These are phyloP conservation scores for Strigops habroptila DNA, from an alignment of 2,113 vertebrate species.

Conservation along the genomic window DNA sequence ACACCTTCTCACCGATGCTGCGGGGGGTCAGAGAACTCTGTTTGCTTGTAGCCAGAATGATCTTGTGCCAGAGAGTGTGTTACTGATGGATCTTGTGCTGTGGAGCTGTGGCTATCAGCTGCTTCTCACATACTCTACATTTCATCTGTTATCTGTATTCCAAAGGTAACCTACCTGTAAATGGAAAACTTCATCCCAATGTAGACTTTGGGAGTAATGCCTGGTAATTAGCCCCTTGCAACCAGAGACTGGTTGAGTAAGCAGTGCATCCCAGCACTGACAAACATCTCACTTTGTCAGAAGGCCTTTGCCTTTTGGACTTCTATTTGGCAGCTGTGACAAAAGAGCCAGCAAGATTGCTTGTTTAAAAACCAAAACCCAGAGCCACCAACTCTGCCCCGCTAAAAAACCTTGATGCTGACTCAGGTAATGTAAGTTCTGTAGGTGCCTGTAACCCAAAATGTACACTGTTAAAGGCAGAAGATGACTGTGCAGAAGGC, in stretches of 20 bases:
- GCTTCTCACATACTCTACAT: neutral
- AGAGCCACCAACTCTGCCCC: neutral
- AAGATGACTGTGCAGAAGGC: neutral
- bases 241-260: neutral
- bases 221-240: neutral
- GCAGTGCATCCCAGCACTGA: neutral
- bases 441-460: neutral
- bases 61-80: neutral
- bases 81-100: neutral
- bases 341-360: neutral
- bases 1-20: accelerated
- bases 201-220: neutral
- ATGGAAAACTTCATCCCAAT: neutral
- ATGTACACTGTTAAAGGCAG: neutral
- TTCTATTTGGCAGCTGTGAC: neutral
- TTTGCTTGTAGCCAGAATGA: neutral
- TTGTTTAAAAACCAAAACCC: neutral
- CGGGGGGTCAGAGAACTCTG: neutral
- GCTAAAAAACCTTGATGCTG: accelerated
- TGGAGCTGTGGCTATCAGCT: neutral
- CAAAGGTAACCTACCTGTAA: neutral
- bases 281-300: neutral
- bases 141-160: neutral
- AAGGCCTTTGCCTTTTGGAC: constrained; percentile 34
- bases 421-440: accelerated